Evolutionary conservation across 2,888 invertebrate genomes (phyloP), one percentile per base, ranked within the genome.

Genomic region (Euzetes globulus): DNA sequence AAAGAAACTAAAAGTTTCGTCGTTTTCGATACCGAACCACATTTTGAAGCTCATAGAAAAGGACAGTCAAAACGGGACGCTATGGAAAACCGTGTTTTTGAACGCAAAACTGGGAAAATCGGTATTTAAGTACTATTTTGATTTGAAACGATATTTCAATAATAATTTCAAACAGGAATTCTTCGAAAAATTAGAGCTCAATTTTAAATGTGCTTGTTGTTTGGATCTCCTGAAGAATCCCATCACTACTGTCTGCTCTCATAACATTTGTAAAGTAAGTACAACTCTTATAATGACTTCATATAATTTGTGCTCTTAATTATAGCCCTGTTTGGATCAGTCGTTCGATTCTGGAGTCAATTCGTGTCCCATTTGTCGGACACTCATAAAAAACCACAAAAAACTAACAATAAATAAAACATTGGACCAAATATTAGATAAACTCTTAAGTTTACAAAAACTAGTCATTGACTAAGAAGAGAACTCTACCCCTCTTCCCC

Each of bases 131-230:
- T 52, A 52, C 52, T 17, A 52, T 47, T 11, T 47, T 47, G 47
- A 47, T 11, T 11, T 47, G 13, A 17, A 47, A 17, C n/a, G 13
- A 47, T 17, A 47, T 29, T 68, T 29, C 9, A 76, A 50, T 55
- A 70, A 37, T 71, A 37, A 79, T 79, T 13, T 78, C n/a, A n/a
- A n/a, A n/a, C n/a, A 83, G 86, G 85, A 85, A 76, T 90, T 89
- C 80, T 82, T 90, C 17, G 85, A 86, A 22, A 86, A 86, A 77
- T 86, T 91, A 1, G 85, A 87, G 75, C 86, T 88, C 79, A 80
- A 85, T 72, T 91, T 91, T 81, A 85, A 86, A n/a, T 92, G 92
- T 80, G 88, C 90, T 71, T 90, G 90, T 79, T 92, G 92, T 80
- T 89, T 90, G 80, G 90, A 90, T 72, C 82, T 92, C 3, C 87